Conservation (phyloP, 2,113 vertebrate species). For the Heterochromis multidens region DNA sequence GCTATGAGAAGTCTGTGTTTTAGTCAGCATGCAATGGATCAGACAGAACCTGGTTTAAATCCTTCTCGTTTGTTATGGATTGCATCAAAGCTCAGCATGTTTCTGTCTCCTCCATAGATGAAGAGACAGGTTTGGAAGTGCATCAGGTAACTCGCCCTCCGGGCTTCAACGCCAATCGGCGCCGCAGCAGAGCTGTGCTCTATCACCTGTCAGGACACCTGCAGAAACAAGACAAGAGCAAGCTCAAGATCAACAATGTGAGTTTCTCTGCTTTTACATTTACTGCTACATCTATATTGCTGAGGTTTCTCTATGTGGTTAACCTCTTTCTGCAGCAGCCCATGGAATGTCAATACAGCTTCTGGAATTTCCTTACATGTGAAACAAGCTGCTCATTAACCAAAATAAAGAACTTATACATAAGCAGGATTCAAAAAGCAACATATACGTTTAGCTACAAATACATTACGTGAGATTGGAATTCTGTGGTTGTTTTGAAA, state of each 20-base stretch:
- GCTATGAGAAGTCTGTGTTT: neutral
- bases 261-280: slow-evolving; percentile 16
- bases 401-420: neutral
- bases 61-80: neutral
- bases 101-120: slow-evolving; percentile 56
- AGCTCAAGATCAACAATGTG: slow-evolving; percentile 83
- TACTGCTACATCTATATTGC: too few species aligned
- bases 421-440: neutral
- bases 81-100: neutral
- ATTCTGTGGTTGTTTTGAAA: too few species aligned
- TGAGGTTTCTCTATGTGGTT: neutral
- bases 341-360: neutral
- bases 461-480: too few species aligned
- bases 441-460: too few species aligned
- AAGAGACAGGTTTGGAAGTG: slow-evolving; percentile 78
- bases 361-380: neutral
- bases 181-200: slow-evolving; percentile 80
- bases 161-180: slow-evolving; percentile 79
- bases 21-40: neutral
- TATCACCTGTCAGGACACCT: slow-evolving; percentile 83
- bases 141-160: slow-evolving; percentile 77
- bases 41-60: neutral
- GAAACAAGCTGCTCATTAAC: neutral
- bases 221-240: slow-evolving; percentile 85
- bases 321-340: neutral